Evolutionary conservation across 2,888 invertebrate genomes (phyloP).

Genomic region (Drosophila lacicola): DNA sequence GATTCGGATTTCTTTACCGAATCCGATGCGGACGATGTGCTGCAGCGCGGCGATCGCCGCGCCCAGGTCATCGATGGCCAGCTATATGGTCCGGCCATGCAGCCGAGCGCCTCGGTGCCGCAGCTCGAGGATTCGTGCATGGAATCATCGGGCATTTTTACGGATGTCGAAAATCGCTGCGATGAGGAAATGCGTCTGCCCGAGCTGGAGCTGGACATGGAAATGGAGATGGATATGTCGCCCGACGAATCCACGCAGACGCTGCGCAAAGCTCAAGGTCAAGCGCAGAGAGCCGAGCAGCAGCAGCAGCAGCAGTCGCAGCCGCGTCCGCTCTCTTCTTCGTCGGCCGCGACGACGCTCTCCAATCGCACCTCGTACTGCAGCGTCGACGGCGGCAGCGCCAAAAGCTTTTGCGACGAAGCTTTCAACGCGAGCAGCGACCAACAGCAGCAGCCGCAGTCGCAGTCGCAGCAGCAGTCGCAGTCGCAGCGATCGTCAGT

Average conservation of each 20-base stretch:
- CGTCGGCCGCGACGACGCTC: conserved; percentile 81
- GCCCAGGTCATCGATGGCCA: conserved; percentile 96
- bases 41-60: conserved; percentile 90
- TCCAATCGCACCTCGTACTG: conserved; percentile 84
- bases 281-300: conserved; percentile 56
- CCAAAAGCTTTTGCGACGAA: conserved; percentile 10
- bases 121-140: conserved; percentile 91
- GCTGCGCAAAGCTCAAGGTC: conserved; percentile 82
- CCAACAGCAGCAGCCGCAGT: conserved; percentile 31
- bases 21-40: conserved; percentile 92
- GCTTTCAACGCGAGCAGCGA: conserved; percentile 44
- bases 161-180: conserved; percentile 92
- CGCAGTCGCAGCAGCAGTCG: too few species aligned
- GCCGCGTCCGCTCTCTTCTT: conserved; percentile 81
- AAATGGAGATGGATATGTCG: conserved; percentile 66
- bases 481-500: conserved; percentile 70
- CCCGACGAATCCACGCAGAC: conserved; percentile 85
- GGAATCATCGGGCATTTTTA: conserved; percentile 96
- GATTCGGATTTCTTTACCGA: conserved; percentile 96
- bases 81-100: conserved; percentile 89
- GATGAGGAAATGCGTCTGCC: conserved; percentile 86
- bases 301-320: conserved; percentile 75
- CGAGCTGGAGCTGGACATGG: conserved; percentile 46
- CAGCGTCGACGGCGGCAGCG: conserved; percentile 78
- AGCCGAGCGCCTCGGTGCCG: conserved; percentile 86